Conservation (phyloP, 2,113 vertebrate species). For the Eudyptes chrysolophus region DNA sequence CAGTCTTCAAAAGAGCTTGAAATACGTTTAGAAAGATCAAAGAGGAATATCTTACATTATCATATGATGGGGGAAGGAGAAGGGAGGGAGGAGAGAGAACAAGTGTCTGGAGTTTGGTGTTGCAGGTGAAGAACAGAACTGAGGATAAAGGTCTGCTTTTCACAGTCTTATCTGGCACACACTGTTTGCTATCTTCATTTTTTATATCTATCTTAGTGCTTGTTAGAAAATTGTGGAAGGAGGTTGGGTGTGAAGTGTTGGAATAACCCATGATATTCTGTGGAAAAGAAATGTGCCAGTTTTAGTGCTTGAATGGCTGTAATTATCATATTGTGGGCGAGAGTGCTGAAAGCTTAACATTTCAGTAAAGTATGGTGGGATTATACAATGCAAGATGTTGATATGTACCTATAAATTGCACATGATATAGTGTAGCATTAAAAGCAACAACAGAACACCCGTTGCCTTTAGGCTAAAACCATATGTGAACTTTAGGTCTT, state of each 20-base stretch:
- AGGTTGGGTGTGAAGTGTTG: constrained; percentile 45
- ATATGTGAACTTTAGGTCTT: background rate
- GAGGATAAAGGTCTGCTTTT: constrained; percentile 21
- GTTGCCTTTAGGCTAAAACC: background rate
- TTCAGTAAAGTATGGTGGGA: constrained; percentile 37
- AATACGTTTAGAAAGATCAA: constrained; percentile 21
- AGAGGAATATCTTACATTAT: background rate
- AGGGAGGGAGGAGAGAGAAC: background rate
- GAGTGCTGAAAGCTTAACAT: constrained; percentile 68
- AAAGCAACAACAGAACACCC: constrained; percentile 11
- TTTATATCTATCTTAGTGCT: constrained; percentile 6
- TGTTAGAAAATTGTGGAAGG: constrained; percentile 33
- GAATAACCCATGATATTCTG: constrained; percentile 53
- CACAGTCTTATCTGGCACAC: background rate
- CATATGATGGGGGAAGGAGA: background rate
- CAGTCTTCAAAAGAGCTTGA: constrained; percentile 23
- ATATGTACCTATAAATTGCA: constrained; percentile 26
- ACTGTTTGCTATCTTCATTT: background rate
- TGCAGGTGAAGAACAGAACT: background rate
- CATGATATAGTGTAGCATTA: constrained; percentile 12
- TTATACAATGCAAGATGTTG: constrained; percentile 60
- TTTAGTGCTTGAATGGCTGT: constrained; percentile 46
- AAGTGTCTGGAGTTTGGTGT: background rate
- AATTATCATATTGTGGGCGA: constrained; percentile 63
- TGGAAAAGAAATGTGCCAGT: constrained; percentile 41